A percentile compares a stretch with the other conserved stretches of the same genome.
phyloP scores from a whole-genome alignment of 2,888 invertebrate genomes.

The Leptodirus hochenwartii region DNA sequence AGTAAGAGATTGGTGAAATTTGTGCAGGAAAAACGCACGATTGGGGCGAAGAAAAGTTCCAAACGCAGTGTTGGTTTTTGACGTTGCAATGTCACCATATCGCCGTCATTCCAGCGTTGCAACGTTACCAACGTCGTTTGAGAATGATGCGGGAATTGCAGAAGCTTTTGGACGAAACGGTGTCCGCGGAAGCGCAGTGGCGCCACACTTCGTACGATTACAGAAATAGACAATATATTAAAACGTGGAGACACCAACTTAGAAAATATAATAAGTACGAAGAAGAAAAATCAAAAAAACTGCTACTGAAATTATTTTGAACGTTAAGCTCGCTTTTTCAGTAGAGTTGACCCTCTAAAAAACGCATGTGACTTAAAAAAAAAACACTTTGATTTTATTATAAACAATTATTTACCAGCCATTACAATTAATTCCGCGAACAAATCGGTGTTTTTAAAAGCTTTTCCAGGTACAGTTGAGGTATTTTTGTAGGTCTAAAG shows the following conservation, averaged over 20 bases:
- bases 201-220: conserved; percentile 53
- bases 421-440: no score
- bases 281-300: no score
- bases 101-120: conserved; percentile 73
- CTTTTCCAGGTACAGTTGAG: no score
- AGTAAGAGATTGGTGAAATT: no score
- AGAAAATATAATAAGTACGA: conserved; percentile 49
- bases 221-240: conserved; percentile 67
- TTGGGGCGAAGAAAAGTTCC: conserved; percentile 75
- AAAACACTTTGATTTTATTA: no score
- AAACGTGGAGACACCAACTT: conserved; percentile 74
- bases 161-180: conserved; percentile 70
- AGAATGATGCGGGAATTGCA: conserved; percentile 70
- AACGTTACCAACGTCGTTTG: conserved; percentile 61
- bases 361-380: no score
- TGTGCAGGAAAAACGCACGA: conserved; percentile 33
- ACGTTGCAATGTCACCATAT: conserved; percentile 89
- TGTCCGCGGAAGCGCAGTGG: conserved; percentile 69
- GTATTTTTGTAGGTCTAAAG: conserved; percentile 57
- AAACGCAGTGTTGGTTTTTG: conserved; percentile 93
- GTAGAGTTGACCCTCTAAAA: no score
- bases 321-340: no score
- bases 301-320: no score
- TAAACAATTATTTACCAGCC: no score
- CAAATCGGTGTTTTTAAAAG: no score